phyloP scores from a whole-genome alignment of 1,140 invertebrate species.

The Wasmannia auropunctata region DNA sequence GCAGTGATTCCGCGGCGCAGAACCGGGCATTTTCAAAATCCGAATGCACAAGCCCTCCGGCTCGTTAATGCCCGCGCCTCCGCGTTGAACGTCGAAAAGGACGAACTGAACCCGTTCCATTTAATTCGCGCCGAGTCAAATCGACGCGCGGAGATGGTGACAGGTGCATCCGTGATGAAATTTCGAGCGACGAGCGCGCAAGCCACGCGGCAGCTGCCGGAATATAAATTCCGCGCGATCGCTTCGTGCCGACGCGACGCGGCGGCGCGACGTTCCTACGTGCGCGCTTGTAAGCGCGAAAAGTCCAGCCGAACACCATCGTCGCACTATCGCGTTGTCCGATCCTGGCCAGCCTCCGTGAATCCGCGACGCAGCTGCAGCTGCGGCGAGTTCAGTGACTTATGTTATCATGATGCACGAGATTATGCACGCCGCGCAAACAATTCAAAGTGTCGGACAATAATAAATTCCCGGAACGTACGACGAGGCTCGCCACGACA shows the following conservation, averaged over 20 bases:
- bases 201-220: slow-evolving; percentile 53
- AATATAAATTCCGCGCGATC: slow-evolving; percentile 66
- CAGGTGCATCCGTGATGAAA: slow-evolving; percentile 69
- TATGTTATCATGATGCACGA: slow-evolving; percentile 35
- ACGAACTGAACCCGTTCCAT: slow-evolving; percentile 37
- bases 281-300: slow-evolving; percentile 63
- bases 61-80: slow-evolving; percentile 17
- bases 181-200: slow-evolving; percentile 41
- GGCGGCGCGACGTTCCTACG: neutral
- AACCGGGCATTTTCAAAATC: neutral
- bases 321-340: slow-evolving; percentile 42
- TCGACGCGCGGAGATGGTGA: slow-evolving; percentile 34
- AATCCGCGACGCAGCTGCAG: slow-evolving; percentile 34
- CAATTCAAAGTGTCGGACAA: slow-evolving; percentile 66
- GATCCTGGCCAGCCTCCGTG: slow-evolving; percentile 40
- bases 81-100: slow-evolving; percentile 40
- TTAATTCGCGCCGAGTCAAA: slow-evolving; percentile 51
- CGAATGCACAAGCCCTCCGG: neutral
- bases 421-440: slow-evolving; percentile 66
- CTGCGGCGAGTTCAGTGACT: slow-evolving; percentile 33
- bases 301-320: slow-evolving; percentile 64
- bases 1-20: neutral
- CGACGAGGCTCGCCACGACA: slow-evolving; percentile 20
- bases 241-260: neutral
- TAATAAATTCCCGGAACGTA: slow-evolving; percentile 58